Base-by-base conservation (phyloP, 2,797 vertebrate species). In the Lepus oiostolus region DNA sequence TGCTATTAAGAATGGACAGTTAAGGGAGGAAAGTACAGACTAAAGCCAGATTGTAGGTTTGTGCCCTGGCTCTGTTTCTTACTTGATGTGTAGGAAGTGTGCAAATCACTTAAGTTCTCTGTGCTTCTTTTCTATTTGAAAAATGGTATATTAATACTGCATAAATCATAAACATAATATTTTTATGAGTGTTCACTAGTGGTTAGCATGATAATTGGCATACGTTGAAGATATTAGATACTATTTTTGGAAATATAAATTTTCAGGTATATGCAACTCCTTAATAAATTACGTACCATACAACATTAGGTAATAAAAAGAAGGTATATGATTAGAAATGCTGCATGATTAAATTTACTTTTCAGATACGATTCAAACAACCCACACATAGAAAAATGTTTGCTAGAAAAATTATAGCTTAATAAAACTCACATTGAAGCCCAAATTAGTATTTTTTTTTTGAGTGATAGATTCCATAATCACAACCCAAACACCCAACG, bases 401-500 rank as follows among this genome's bases (percentile, higher is more conserved):
- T 91, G 24, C 3, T 75, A 82, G 75, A 67, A 85, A 90, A 91
- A 35, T 52, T 86, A 63, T n/a, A 38, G 10, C 35, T 80, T 77
- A 76, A 75, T 67, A 30, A 32, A 85, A 9, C 77, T 82, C 70
- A 68, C 70, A 58, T 28, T 58, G 26, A 7, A 93, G 11, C 42
- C 19, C 68, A 92, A 58, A 65, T 83, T 35, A 30, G 7, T 70
- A 7, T 84, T 68, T 38, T 35, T 35, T 35, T 35, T n/a, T 95
- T 80, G 89, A 0, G 42, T 4, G 67, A 26, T 35, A 62, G 9
- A 77, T 77, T 58, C 19, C 67, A 52, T 71, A 76, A 35, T 72
- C 21, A 82, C 50, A 32, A 22, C 12, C 0, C 14, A 19, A 72
- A 11, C 1, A 28, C n/a, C 5, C 58, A 71, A 30, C 68, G 85